Conservation (phyloP, 2,797 vertebrate species). For the Takifugu rubripes region DNA sequence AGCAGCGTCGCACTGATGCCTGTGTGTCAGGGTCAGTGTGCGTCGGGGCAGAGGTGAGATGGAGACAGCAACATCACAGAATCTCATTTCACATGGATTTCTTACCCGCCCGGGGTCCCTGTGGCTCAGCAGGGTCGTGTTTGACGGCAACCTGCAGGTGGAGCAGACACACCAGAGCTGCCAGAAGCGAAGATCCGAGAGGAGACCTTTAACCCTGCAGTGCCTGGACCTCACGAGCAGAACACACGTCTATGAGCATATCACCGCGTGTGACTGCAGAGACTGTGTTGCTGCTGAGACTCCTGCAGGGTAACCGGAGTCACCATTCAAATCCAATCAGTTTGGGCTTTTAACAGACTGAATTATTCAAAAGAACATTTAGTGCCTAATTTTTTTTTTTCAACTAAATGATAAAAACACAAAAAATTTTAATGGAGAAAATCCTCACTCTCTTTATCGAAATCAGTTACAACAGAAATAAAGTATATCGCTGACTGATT, state of each 20-base stretch:
- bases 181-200: conserved; percentile 26
- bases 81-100: background rate
- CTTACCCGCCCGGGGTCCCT: background rate
- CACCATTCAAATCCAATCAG: background rate
- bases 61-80: background rate
- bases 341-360: background rate
- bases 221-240: conserved; percentile 33
- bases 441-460: background rate
- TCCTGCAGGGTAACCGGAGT: background rate
- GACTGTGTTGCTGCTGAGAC: background rate
- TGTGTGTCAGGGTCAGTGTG: conserved; percentile 63
- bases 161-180: conserved; percentile 39
- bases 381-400: background rate
- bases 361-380: background rate
- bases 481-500: background rate
- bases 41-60: conserved; percentile 54
- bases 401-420: background rate
- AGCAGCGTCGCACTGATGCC: conserved; percentile 40
- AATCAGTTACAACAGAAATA: conserved; percentile 4
- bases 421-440: background rate
- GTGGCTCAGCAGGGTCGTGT: conserved; percentile 24
- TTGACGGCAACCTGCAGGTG: conserved; percentile 36
- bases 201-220: conserved; percentile 27
- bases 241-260: conserved; percentile 43
- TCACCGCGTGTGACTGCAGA: conserved; percentile 60